Base-by-base conservation (phyloP, 2,888 invertebrate species). In the Sipunculus nudus region DNA sequence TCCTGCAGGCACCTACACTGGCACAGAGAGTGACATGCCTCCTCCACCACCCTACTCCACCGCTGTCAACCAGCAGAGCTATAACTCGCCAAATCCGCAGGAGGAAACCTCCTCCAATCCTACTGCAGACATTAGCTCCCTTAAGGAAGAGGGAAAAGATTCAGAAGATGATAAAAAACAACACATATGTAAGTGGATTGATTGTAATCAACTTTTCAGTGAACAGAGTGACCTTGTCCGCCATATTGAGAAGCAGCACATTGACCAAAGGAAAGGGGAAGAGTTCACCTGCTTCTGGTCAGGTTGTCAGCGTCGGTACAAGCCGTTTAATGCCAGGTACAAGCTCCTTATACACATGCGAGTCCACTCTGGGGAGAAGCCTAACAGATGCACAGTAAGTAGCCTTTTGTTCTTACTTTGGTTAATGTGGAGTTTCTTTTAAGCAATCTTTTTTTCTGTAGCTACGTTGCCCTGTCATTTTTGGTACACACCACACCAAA, bases 261-360 rank as follows among this genome's bases (percentile, higher is more conserved):
- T 83, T 46, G 83, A 83, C 63, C 82, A 82, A 65, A 63, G 82
- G 16, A 81, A 81, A 55, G 81, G 79, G 1, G 81, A 83, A 52
- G 82, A 83, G 56, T 83, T 81, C 63, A 80, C 82, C 2, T 83
- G 83, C 68, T 83, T 78, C 73, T 83, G 83, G 83, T 67, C 75
- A 6, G 79, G 76, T 10, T 83, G 83, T 64, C 75, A 73, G 61
- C 72, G 83, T 2, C 70, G 77, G 38, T 76, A 77, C 59, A 79
- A 80, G 59, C 80, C 82, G 21, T 83, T 83, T 69, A 83, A 83
- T 67, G 83, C 83, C 21, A 69, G 83, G 53, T 83, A 83, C 73
- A 83, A 83, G 62, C 76, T 83, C 23, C 74, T 83, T 29, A 83
- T 83, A 28, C 83, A 83, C 70, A 83, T 83, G 83, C 61, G 83